Conservation (phyloP, 1,140 invertebrate species). For the Laodelphax striatellus region DNA sequence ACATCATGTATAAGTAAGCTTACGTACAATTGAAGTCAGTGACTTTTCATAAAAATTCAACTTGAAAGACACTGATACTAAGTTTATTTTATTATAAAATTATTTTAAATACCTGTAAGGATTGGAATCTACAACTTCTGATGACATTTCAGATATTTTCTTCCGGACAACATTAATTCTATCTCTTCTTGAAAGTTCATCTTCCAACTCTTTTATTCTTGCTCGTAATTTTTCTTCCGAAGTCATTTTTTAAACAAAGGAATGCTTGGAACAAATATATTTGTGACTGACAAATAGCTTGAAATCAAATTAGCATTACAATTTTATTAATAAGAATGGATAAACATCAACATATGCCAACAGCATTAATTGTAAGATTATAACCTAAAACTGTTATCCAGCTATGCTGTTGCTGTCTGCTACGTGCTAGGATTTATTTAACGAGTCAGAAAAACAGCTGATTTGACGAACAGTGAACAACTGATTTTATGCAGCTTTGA, state of each 20-base stretch:
- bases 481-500: no score
- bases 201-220: slow-evolving; percentile 42
- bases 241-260: slow-evolving; percentile 25
- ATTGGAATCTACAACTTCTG: slow-evolving; percentile 96
- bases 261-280: no score
- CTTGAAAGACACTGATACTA: slow-evolving; percentile 9
- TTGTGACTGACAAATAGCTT: no score
- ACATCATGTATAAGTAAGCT: neutral
- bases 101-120: slow-evolving; percentile 74
- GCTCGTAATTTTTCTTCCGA: slow-evolving; percentile 34
- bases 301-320: no score
- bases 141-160: slow-evolving; percentile 66
- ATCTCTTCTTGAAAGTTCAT: slow-evolving; percentile 36
- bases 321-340: no score
- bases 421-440: no score
- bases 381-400: no score
- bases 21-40: neutral
- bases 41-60: neutral
- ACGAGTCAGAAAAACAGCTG: no score
- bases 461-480: no score
- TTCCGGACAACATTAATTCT: slow-evolving; percentile 30
- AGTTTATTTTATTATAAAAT: neutral
- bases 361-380: no score
- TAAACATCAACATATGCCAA: no score
- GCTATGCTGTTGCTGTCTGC: no score